phyloP scores from a whole-genome alignment of 2,888 invertebrate species.

The Hirtodrosophila trivittata region DNA sequence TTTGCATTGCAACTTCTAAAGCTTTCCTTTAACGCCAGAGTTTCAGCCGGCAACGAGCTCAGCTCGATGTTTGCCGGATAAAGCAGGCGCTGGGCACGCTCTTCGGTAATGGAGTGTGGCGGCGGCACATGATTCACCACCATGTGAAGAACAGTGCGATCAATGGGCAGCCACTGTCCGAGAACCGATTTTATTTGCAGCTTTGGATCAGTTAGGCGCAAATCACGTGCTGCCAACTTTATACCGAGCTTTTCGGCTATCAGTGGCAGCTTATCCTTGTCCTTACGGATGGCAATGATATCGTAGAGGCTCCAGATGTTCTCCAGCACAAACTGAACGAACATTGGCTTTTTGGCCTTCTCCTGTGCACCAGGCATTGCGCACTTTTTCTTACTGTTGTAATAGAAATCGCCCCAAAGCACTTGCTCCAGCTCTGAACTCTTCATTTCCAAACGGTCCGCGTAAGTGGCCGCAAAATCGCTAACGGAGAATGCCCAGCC shows the following conservation, averaged over 20 bases:
- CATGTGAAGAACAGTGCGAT: conserved; percentile 91
- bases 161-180: conserved; percentile 95
- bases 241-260: conserved; percentile 91
- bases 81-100: conserved; percentile 93
- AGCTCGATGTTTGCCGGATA: conserved; percentile 89
- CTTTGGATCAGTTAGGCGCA: conserved; percentile 90
- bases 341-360: conserved; percentile 95
- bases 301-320: conserved; percentile 96
- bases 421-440: conserved; percentile 90
- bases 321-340: conserved; percentile 95
- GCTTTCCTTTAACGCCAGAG: conserved; percentile 88
- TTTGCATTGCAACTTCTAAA: conserved; percentile 88
- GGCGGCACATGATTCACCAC: conserved; percentile 92
- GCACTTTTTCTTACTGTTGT: conserved; percentile 92
- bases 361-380: conserved; percentile 95
- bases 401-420: conserved; percentile 97
- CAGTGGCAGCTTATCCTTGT: conserved; percentile 88
- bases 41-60: conserved; percentile 87
- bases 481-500: conserved; percentile 93
- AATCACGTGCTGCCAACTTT: conserved; percentile 89
- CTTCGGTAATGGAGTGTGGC: conserved; percentile 89
- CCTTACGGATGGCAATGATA: conserved; percentile 89
- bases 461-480: conserved; percentile 92
- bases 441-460: conserved; percentile 86
- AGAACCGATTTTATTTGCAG: conserved; percentile 92